Conservation (phyloP, 2,797 vertebrate species). For the Emydoidea blandingii region DNA sequence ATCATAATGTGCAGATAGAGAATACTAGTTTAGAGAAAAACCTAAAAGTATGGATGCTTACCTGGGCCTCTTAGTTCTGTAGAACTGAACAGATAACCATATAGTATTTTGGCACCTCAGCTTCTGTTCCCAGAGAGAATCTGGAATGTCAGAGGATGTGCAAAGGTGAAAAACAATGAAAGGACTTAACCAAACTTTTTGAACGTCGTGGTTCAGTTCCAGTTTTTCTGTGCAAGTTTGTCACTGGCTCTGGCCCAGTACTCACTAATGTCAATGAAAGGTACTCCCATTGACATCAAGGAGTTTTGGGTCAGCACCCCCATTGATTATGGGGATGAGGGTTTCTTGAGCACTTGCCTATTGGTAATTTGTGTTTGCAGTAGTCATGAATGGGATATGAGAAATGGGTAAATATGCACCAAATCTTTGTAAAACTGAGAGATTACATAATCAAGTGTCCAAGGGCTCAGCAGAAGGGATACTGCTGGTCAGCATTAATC, state of each 20-base stretch:
- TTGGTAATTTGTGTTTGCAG: neutral
- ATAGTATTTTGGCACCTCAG: neutral
- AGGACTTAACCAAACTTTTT: neutral
- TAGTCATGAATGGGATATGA: neutral
- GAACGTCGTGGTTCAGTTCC: neutral
- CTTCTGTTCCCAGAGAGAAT: neutral
- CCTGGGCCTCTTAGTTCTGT: neutral
- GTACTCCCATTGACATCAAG: neutral
- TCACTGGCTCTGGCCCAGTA: neutral
- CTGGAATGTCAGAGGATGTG: neutral
- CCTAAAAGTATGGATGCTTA: neutral
- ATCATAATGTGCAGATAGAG: neutral
- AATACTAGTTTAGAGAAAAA: neutral
- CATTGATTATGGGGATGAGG: neutral
- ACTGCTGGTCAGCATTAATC: neutral
- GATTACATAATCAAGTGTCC: neutral
- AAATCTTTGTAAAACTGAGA: neutral
- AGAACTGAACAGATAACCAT: neutral
- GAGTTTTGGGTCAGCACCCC: neutral
- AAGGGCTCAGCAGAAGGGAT: neutral
- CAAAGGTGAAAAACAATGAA: neutral
- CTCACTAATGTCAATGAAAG: neutral
- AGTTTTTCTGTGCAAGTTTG: neutral
- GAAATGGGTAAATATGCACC: neutral
- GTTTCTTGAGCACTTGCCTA: neutral